A percentile compares a stretch with the other conserved stretches of the same genome.
These are phyloP conservation scores for Macrotis lagotis DNA, from an alignment of 2,113 vertebrate genomes.

Conservation along the genomic window DNA sequence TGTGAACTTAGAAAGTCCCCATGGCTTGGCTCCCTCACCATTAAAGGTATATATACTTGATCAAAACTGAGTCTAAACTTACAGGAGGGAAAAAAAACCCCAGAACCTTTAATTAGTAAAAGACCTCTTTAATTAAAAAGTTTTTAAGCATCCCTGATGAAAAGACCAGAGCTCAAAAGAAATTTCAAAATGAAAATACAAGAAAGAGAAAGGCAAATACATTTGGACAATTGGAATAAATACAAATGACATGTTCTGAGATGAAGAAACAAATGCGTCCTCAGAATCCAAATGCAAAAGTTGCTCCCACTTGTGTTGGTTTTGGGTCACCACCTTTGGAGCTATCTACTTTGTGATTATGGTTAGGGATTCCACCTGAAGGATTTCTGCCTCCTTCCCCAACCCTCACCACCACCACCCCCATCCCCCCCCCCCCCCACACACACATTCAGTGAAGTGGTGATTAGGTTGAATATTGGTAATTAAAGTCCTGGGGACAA, in stretches of 20 bases:
- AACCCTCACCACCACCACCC: too few species aligned
- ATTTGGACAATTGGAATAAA: background rate
- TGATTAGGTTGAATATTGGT: too few species aligned
- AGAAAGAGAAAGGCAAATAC: background rate
- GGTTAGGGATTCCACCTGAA: too few species aligned
- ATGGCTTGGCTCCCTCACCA: background rate
- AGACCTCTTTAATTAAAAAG: too few species aligned
- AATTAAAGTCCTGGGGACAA: too few species aligned
- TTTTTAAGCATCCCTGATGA: background rate
- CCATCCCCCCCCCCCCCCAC: too few species aligned
- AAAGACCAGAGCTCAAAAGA: background rate
- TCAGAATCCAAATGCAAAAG: background rate
- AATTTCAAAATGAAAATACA: background rate
- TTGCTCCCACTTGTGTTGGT: background rate
- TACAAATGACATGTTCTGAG: background rate
- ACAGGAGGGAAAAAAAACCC: too few species aligned
- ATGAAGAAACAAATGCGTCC: background rate
- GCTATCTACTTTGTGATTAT: background rate
- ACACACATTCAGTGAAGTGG: too few species aligned
- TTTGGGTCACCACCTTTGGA: background rate
- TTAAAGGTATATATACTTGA: too few species aligned
- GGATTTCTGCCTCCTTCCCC: too few species aligned
- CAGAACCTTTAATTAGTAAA: background rate
- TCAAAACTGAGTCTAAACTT: too few species aligned
- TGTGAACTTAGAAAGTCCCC: background rate